phyloP scores from a whole-genome alignment of 2,888 invertebrate genomes.

The Metopia argyrocephala region DNA sequence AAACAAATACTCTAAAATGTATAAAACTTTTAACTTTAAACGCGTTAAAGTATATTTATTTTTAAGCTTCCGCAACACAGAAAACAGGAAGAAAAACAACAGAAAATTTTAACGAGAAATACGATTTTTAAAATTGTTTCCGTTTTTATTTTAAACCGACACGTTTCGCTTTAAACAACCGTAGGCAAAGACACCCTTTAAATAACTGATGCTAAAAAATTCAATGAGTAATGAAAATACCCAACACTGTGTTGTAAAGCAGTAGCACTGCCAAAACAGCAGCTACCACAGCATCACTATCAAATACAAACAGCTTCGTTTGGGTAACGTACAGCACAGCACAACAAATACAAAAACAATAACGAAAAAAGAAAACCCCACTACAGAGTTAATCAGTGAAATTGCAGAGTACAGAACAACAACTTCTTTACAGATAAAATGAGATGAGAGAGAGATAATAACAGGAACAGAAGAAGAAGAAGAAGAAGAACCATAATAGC shows the following conservation, averaged over 20 bases:
- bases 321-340: too few relatives aligned
- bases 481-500: slow-evolving; percentile 12
- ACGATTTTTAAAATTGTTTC: slow-evolving; percentile 1
- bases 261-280: slow-evolving; percentile 1
- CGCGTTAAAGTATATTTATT: neutral
- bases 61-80: neutral
- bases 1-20: neutral
- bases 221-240: slow-evolving; percentile 28
- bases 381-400: too few relatives aligned
- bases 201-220: slow-evolving; percentile 56
- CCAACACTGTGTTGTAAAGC: too few relatives aligned
- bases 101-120: slow-evolving; percentile 5
- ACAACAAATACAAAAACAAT: slow-evolving; percentile 4
- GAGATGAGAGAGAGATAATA: too few relatives aligned
- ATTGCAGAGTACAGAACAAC: too few relatives aligned
- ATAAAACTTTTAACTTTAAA: too few relatives aligned
- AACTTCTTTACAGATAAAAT: too few relatives aligned
- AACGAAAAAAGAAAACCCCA: slow-evolving; percentile 37
- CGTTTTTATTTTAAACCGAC: slow-evolving; percentile 8
- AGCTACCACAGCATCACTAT: neutral
- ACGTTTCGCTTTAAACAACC: slow-evolving; percentile 44
- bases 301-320: neutral
- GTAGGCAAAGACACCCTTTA: slow-evolving; percentile 53
- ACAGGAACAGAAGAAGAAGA: slow-evolving; percentile 66
- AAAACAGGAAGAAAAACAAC: neutral